A percentile compares a stretch with the other conserved stretches of the same genome.
Conservation (phyloP, 2,113 vertebrate species). For the Lepidothrix coronata region DNA sequence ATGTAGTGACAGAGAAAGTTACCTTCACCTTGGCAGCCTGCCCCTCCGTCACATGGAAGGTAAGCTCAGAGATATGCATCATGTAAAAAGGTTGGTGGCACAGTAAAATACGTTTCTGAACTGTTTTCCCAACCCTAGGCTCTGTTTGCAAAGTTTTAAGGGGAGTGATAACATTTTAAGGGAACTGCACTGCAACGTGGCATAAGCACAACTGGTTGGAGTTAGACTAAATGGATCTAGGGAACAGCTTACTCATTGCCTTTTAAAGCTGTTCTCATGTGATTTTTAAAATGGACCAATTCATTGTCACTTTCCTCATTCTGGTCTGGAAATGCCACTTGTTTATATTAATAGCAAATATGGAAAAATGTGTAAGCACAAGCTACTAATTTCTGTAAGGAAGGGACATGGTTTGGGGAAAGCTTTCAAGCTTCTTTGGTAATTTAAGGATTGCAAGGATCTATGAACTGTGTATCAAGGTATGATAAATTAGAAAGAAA, state of each 20-base stretch:
- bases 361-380: background rate
- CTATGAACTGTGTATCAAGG: background rate
- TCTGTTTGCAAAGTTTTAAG: background rate
- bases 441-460: background rate
- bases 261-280: background rate
- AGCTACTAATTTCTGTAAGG: background rate
- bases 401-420: background rate
- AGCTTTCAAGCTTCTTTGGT: background rate
- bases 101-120: background rate
- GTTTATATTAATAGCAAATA: background rate
- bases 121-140: background rate
- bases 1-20: constrained; percentile 47
- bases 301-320: background rate
- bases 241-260: background rate
- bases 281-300: background rate
- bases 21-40: constrained; percentile 49
- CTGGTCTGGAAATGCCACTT: background rate
- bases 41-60: constrained; percentile 20
- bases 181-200: background rate
- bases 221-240: background rate
- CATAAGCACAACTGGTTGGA: background rate
- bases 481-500: background rate
- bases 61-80: background rate
- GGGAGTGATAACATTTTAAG: background rate
- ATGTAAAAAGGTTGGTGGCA: background rate